phyloP scores from a whole-genome alignment of 2,888 invertebrate genomes.

The Dryobotodes eremita region DNA sequence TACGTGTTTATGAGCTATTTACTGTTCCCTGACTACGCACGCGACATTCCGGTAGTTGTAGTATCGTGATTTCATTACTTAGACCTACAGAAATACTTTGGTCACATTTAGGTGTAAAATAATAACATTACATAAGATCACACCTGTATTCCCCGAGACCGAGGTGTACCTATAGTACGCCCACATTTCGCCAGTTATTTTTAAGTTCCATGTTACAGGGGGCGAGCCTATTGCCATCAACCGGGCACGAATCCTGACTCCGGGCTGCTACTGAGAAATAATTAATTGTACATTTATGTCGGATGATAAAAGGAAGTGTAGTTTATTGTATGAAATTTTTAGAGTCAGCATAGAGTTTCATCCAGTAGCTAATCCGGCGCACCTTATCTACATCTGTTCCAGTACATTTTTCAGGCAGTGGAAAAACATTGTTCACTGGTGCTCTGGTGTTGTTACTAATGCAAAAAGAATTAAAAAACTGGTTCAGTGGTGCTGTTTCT shows the following conservation, averaged over 20 bases:
- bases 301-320: neutral
- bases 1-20: slow-evolving; percentile 25
- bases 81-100: neutral
- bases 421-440: neutral
- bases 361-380: neutral
- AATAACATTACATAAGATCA: too few species aligned
- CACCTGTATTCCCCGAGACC: neutral
- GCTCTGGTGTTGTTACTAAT: too few species aligned
- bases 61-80: slow-evolving; percentile 4
- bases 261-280: neutral
- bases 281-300: neutral
- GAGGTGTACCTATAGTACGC: too few species aligned
- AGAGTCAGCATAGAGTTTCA: neutral
- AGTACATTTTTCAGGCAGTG: too few species aligned
- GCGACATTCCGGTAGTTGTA: neutral
- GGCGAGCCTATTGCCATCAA: neutral
- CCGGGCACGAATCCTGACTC: neutral
- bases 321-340: neutral
- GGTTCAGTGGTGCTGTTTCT: too few species aligned
- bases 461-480: too few species aligned
- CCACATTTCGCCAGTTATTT: too few species aligned
- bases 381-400: too few species aligned
- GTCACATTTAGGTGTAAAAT: neutral
- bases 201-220: too few species aligned
- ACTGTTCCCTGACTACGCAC: slow-evolving; percentile 8